Conservation (phyloP, 2,797 vertebrate species). For the Coilia nasus region DNA sequence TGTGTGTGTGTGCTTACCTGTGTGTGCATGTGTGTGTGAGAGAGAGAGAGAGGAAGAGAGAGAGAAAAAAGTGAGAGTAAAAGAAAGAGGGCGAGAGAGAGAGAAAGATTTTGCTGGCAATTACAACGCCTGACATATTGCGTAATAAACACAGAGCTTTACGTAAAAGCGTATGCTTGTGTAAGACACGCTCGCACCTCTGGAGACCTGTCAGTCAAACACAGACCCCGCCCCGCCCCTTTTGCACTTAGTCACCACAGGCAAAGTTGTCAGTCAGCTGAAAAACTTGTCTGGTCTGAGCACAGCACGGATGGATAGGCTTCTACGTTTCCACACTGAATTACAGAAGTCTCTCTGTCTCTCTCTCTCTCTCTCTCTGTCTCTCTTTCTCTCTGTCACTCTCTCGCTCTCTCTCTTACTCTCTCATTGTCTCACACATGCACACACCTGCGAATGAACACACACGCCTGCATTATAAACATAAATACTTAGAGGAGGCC, state of each 20-base stretch:
- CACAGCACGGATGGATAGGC: no score
- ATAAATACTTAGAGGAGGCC: not conserved
- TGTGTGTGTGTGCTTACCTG: conserved; percentile 23
- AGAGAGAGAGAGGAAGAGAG: not conserved
- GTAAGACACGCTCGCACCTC: not conserved
- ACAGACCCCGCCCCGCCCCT: not conserved
- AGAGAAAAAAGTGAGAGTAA: not conserved
- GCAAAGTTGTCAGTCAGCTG: not conserved
- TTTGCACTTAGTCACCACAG: not conserved
- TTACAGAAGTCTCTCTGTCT: no score
- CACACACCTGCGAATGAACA: not conserved
- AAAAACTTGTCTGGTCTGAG: not conserved
- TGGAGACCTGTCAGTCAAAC: not conserved
- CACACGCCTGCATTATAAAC: not conserved
- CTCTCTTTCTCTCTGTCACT: not conserved
- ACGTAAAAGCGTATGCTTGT: not conserved
- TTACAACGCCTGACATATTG: not conserved
- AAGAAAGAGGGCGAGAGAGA: not conserved
- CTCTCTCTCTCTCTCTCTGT: not conserved
- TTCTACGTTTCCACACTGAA: no score
- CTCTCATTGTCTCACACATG: not conserved
- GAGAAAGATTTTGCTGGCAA: not conserved
- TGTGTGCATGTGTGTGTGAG: not conserved
- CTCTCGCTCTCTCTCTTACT: no score
- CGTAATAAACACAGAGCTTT: not conserved